Evolutionary conservation across 2,113 vertebrate species (phyloP), one percentile per base, ranked within the genome.

Genomic region (Upupa epops): DNA sequence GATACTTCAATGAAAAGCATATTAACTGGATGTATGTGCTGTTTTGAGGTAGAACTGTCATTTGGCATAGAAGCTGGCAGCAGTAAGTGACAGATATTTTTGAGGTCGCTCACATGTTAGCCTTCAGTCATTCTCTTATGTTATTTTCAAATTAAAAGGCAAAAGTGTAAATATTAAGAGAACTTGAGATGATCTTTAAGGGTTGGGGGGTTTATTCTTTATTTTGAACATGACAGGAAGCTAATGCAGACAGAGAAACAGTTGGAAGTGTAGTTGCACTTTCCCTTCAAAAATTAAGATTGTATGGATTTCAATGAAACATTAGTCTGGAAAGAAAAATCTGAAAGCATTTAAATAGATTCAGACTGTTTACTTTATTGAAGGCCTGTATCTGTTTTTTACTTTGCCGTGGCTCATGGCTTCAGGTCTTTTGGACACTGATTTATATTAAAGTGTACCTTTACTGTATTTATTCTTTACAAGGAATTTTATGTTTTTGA

Each of bases 351-450:
- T 88, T 80, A 66, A 46, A 61, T 90, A 73, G 51, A 20, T 74
- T 88, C 55, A 90, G 75, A 46, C 25, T 15, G 65, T 73, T 79
- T 87, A n/a, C 49, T 65, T 86, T 88, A 46, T 63, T 76, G 63
- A 79, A 87, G 78, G 25, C 31, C 49, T 42, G 0, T 46, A 71
- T 81, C 17, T 74, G 77, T 94, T 66, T 68, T 52, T n/a, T 87
- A 40, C 8, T 87, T 79, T 73, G 54, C 46, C 69, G 45, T 86
- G 54, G 9, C 51, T 65, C 31, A 86, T 88, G 25, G 40, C 70
- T 86, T 86, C 36, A 64, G 40, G 22, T 65, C 31, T 69, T 93
- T 86, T n/a, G n/a, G n/a, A n/a, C n/a, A n/a, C n/a, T n/a, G n/a
- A n/a, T n/a, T n/a, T n/a, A n/a, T n/a, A n/a, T n/a, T n/a, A n/a